A percentile compares a stretch with the other conserved stretches of the same genome.
phyloP scores from a whole-genome alignment of 2,888 invertebrate genomes.

The Sialis lutaria region DNA sequence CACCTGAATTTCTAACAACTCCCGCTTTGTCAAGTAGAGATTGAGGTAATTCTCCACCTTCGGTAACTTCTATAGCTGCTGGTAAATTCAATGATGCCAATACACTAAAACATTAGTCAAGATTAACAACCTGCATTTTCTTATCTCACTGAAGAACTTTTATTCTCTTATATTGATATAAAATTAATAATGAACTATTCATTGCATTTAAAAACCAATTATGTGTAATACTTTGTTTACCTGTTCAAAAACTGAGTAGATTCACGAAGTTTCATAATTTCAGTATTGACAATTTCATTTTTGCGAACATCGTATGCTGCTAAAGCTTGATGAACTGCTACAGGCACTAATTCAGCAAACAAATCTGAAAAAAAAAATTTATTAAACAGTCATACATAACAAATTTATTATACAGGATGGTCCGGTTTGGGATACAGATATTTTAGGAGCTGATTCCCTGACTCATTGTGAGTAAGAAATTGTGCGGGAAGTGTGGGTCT shows the following conservation, averaged over 20 bases:
- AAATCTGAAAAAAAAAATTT: constrained; percentile 43
- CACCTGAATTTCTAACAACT: constrained; percentile 59
- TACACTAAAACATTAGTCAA: constrained; percentile 30
- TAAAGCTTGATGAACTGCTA: constrained; percentile 79
- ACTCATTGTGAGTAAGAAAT: too few relatives aligned
- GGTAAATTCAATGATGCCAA: constrained; percentile 90
- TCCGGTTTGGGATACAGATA: too few relatives aligned
- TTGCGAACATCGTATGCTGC: constrained; percentile 72
- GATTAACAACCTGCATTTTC: too few relatives aligned
- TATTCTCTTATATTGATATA: background rate
- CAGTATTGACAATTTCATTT: constrained; percentile 67
- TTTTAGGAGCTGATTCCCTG: too few relatives aligned
- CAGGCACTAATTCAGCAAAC: constrained; percentile 76
- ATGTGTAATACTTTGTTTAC: constrained; percentile 24
- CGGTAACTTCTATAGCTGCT: constrained; percentile 80
- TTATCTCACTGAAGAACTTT: too few relatives aligned
- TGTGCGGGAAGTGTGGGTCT: too few relatives aligned
- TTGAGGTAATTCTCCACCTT: constrained; percentile 61
- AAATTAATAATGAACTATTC: too few relatives aligned
- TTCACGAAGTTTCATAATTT: constrained; percentile 76
- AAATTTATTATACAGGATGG: too few relatives aligned
- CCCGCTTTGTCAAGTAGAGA: constrained; percentile 76
- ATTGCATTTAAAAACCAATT: too few relatives aligned
- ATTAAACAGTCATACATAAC: background rate
- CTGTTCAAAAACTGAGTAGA: constrained; percentile 82